A percentile compares a stretch with the other conserved stretches of the same genome.
Conservation (phyloP, 2,113 vertebrate genomes). For the Eulemur rufifrons region DNA sequence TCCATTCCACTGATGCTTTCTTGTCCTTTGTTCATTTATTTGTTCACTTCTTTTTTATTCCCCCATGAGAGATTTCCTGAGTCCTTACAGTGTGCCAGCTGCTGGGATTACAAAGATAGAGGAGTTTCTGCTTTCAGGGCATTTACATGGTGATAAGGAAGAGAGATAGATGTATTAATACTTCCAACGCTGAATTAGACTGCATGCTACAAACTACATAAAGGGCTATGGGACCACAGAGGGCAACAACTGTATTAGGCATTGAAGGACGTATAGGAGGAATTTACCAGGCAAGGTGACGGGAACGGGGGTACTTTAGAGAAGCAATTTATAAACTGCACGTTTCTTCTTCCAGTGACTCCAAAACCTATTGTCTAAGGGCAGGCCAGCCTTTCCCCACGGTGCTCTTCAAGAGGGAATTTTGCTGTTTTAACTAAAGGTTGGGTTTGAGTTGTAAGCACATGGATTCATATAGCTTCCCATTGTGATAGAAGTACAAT, state of each 20-base stretch:
- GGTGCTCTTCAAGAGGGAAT: background rate
- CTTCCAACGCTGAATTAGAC: background rate
- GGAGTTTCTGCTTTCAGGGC: background rate
- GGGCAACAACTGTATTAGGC: background rate
- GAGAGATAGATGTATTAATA: background rate
- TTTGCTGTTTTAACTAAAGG: background rate
- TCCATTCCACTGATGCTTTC: slow-evolving; percentile 1
- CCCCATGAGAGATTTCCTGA: background rate
- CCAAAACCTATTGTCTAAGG: background rate
- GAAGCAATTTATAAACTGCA: background rate
- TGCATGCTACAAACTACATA: background rate
- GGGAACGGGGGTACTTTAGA: background rate
- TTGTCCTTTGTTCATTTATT: background rate
- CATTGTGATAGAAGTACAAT: background rate
- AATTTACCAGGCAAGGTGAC: background rate
- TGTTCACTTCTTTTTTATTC: background rate
- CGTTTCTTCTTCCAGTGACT: background rate
- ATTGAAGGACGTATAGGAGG: background rate
- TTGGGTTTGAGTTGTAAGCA: background rate
- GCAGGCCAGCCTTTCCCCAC: background rate
- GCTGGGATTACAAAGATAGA: background rate
- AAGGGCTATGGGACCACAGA: background rate
- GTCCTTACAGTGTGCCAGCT: background rate
- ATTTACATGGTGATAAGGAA: background rate
- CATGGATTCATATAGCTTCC: background rate